Evolutionary conservation across 2,888 invertebrate species (phyloP).

Genomic region (Plebejus anna): DNA sequence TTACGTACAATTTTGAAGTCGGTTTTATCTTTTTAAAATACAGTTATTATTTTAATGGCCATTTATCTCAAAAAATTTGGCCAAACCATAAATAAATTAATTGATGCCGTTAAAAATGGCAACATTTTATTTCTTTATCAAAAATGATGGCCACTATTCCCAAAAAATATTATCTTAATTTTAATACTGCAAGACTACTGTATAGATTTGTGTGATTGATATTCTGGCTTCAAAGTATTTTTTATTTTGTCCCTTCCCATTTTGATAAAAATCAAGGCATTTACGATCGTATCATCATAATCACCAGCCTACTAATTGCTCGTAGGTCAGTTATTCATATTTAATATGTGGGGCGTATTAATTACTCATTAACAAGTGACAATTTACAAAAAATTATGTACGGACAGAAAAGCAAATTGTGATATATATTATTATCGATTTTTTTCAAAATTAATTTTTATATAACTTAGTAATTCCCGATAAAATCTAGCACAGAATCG

Average conservation of each 20-base stretch:
- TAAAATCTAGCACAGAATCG: not conserved
- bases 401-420: conserved; percentile 14
- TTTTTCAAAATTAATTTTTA: not conserved
- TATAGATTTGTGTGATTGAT: too few relatives aligned
- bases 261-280: conserved; percentile 18
- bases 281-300: conserved; percentile 10
- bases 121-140: not conserved
- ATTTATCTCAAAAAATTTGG: not conserved
- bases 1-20: too few relatives aligned
- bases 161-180: too few relatives aligned
- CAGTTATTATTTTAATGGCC: too few relatives aligned
- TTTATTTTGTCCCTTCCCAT: not conserved
- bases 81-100: not conserved
- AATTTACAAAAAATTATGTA: not conserved
- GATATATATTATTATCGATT: not conserved
- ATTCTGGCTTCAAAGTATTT: not conserved
- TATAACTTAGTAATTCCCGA: not conserved
- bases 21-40: too few relatives aligned
- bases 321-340: conserved; percentile 16
- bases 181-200: too few relatives aligned
- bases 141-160: too few relatives aligned
- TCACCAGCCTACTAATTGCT: conserved; percentile 6
- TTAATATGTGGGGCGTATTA: conserved; percentile 10
- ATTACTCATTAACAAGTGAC: conserved; percentile 16
- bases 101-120: not conserved